phyloP scores from a whole-genome alignment of 2,888 invertebrate genomes.

The Lamellibrachia satsuma region DNA sequence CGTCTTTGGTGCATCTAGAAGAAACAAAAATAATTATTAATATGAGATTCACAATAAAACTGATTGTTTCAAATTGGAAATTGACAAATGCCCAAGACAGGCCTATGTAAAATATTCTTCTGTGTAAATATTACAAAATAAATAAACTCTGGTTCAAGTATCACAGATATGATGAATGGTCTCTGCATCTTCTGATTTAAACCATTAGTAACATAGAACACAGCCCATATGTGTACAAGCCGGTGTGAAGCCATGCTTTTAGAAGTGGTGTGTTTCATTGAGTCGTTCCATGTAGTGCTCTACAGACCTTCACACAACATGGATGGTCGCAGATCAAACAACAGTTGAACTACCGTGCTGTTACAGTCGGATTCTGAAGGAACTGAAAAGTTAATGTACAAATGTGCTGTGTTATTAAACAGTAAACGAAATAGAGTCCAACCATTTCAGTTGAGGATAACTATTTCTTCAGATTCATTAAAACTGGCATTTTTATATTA shows the following conservation, averaged over 20 bases:
- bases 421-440: not conserved
- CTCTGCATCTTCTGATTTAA: not conserved
- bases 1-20: not conserved
- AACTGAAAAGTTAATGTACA: slow-evolving; percentile 43
- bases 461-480: too few relatives aligned
- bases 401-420: not conserved
- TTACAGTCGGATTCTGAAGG: slow-evolving; percentile 52
- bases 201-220: not conserved
- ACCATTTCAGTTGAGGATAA: not conserved
- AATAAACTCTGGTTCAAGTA: not conserved
- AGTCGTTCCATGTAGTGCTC: not conserved
- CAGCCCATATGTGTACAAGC: not conserved
- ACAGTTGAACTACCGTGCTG: not conserved
- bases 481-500: too few relatives aligned
- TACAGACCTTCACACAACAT: not conserved
- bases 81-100: not conserved
- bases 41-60: not conserved
- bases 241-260: too few relatives aligned
- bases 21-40: not conserved
- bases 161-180: not conserved
- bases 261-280: not conserved
- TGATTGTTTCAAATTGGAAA: not conserved
- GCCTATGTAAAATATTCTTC: not conserved
- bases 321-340: not conserved
- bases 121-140: not conserved